Evolutionary conservation across 2,113 vertebrate species (phyloP).

Genomic region (Verasper variegatus): DNA sequence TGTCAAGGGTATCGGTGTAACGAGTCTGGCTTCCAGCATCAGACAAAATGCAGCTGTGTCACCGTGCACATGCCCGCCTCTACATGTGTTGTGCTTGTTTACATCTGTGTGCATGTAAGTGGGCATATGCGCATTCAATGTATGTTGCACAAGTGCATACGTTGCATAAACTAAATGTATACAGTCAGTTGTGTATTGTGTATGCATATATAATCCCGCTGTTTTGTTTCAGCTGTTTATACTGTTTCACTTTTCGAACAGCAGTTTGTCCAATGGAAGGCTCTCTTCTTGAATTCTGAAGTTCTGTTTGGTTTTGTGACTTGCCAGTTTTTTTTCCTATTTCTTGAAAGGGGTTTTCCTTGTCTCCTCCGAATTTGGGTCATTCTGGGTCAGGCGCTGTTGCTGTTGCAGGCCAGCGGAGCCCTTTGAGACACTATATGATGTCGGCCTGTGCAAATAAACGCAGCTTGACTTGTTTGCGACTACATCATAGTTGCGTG

Average conservation of each 20-base stretch:
- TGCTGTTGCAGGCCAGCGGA: constrained; percentile 43
- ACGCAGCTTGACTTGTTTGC: constrained; percentile 64
- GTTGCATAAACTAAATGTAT: neutral
- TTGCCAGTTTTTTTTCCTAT: constrained; percentile 26
- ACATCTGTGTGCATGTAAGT: neutral
- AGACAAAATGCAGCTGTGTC: constrained; percentile 30
- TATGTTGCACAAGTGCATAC: neutral
- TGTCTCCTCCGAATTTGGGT: constrained; percentile 39
- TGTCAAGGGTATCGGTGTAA: constrained; percentile 49
- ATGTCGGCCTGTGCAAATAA: constrained; percentile 61
- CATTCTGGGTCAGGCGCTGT: constrained; percentile 53
- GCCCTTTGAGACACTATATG: constrained; percentile 57
- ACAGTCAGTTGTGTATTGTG: neutral
- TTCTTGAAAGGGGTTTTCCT: constrained; percentile 67
- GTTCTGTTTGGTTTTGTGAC: constrained; percentile 36
- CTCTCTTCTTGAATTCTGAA: constrained; percentile 19
- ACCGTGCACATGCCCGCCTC: constrained; percentile 29
- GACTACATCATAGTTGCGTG: constrained; percentile 42
- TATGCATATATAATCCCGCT: constrained; percentile 1
- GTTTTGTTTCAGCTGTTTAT: neutral
- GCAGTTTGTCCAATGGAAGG: neutral
- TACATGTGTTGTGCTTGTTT: neutral
- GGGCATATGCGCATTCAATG: neutral
- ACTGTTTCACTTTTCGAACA: neutral
- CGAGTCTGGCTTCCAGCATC: constrained; percentile 38